Evolutionary conservation across 2,888 invertebrate genomes (phyloP).

Genomic region (Megastigmus dorsalis): DNA sequence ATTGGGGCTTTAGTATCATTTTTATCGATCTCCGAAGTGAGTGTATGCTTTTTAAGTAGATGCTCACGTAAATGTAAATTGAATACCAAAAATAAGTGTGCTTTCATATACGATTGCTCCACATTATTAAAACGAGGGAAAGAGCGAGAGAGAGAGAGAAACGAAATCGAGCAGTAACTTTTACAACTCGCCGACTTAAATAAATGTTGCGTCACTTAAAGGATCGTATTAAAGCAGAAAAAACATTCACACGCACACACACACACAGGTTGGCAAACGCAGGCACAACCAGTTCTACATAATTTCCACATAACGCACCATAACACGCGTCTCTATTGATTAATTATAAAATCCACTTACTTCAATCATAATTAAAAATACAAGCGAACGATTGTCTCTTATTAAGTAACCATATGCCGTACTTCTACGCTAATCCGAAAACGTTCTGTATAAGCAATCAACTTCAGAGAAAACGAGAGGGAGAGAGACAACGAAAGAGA

Average conservation of each 20-base stretch:
- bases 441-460: background rate
- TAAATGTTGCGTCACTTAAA: constrained; percentile 39
- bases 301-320: constrained; percentile 28
- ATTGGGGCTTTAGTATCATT: constrained; percentile 17
- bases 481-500: too few relatives aligned
- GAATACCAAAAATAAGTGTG: constrained; percentile 14
- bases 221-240: too few relatives aligned
- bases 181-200: constrained; percentile 15
- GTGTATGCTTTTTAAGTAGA: constrained; percentile 3
- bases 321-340: constrained; percentile 44
- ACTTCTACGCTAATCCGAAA: constrained; percentile 1
- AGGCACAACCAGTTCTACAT: constrained; percentile 10
- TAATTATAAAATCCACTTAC: constrained; percentile 48
- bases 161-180: constrained; percentile 8
- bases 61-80: constrained; percentile 39
- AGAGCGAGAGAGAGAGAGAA: too few relatives aligned
- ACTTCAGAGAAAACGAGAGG: too few relatives aligned
- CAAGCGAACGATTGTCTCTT: constrained; percentile 16
- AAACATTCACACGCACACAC: too few relatives aligned
- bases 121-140: constrained; percentile 35
- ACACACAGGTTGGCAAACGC: too few relatives aligned
- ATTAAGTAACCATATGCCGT: constrained; percentile 27
- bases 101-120: constrained; percentile 1
- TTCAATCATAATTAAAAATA: constrained; percentile 27
- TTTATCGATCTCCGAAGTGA: constrained; percentile 26